phyloP scores from a whole-genome alignment of 2,888 invertebrate species.

The Trilocha varians region DNA sequence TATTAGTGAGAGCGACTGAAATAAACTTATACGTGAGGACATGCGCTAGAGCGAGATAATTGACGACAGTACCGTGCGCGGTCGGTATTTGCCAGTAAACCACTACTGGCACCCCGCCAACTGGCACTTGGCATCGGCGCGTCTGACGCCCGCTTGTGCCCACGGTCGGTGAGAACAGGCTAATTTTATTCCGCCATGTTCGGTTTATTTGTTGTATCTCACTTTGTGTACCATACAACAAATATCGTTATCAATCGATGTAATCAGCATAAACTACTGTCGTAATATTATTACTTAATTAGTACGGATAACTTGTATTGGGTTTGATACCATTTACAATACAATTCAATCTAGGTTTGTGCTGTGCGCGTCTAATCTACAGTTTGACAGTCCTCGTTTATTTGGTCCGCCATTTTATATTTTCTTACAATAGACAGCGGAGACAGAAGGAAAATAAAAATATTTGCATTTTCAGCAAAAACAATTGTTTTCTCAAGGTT shows the following conservation, averaged over 20 bases:
- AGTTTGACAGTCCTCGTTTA: constrained; percentile 29
- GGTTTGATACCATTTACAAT: neutral
- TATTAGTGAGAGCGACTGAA: constrained; percentile 22
- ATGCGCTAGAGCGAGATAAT: constrained; percentile 33
- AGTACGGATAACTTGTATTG: constrained; percentile 4
- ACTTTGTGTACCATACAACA: constrained; percentile 21
- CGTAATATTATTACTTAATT: constrained; percentile 18
- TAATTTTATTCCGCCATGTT: constrained; percentile 25
- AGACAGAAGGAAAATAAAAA: constrained; percentile 43
- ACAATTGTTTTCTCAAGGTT: constrained; percentile 14
- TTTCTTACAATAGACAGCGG: constrained; percentile 30
- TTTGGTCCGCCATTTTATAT: constrained; percentile 64
- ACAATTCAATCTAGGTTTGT: neutral
- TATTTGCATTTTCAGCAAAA: constrained; percentile 24
- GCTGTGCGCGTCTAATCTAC: constrained; percentile 11
- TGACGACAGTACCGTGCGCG: constrained; percentile 25
- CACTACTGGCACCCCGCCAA: constrained; percentile 53
- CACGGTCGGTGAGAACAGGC: constrained; percentile 51
- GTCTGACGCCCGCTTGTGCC: constrained; percentile 18
- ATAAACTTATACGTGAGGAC: constrained; percentile 11
- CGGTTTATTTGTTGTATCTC: constrained; percentile 7
- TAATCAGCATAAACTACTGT: constrained; percentile 36
- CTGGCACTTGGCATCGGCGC: constrained; percentile 44
- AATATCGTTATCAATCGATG: constrained; percentile 20
- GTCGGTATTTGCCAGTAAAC: constrained; percentile 50